Conservation (phyloP, 2,888 invertebrate species). For the Rutpela maculata region DNA sequence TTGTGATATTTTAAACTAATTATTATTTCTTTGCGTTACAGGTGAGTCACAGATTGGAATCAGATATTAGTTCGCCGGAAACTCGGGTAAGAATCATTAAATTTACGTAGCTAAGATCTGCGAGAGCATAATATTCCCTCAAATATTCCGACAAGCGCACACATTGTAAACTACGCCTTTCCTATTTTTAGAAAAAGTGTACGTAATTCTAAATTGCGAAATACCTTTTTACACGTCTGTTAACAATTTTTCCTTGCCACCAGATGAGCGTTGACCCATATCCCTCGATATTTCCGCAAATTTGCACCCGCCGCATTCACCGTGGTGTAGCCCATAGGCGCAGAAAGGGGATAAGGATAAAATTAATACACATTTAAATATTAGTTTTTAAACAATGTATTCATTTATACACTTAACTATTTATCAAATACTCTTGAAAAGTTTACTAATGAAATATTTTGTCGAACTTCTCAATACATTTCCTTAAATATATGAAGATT, state of each 20-base stretch:
- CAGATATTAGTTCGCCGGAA: background rate
- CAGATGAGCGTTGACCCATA: conserved; percentile 46
- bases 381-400: too few relatives aligned
- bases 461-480: too few relatives aligned
- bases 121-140: background rate
- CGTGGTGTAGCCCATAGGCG: background rate
- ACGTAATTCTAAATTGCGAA: conserved; percentile 31
- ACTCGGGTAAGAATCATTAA: background rate
- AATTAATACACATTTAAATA: background rate
- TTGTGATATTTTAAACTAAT: background rate
- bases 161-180: background rate
- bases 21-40: background rate
- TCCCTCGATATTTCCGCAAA: conserved; percentile 41
- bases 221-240: conserved; percentile 45
- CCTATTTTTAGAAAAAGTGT: background rate
- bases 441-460: too few relatives aligned
- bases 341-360: background rate
- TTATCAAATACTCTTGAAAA: too few relatives aligned
- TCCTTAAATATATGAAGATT: too few relatives aligned
- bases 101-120: background rate
- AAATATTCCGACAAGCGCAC: background rate
- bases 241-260: conserved; percentile 42
- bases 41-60: background rate
- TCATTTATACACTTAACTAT: too few relatives aligned
- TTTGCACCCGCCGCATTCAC: conserved; percentile 15